A percentile compares a stretch with the other conserved stretches of the same genome.
Conservation (phyloP, 2,888 invertebrate genomes). For the Sarcophaga subvicina region DNA sequence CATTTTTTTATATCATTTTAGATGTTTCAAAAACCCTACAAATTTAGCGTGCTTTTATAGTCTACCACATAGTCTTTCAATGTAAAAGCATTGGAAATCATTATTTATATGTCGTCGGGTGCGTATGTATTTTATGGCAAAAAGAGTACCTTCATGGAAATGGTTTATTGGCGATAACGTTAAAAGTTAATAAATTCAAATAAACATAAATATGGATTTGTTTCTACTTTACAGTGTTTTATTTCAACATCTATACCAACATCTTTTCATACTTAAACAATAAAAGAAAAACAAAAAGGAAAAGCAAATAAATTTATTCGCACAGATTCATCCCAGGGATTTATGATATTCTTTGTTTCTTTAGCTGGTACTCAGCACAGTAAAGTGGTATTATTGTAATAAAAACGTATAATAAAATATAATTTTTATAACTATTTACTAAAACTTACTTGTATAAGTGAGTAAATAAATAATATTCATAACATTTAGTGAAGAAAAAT, state of each 20-base stretch:
- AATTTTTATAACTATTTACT: not conserved
- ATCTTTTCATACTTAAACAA: not conserved
- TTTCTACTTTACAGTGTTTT: conserved; percentile 12
- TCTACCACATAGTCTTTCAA: not conserved
- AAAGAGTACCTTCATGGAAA: conserved; percentile 11
- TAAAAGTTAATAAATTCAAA: conserved; percentile 70
- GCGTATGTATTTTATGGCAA: conserved; percentile 9
- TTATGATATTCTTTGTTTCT: conserved; percentile 17
- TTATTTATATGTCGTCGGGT: not conserved
- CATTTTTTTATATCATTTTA: no score
- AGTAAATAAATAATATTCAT: not conserved
- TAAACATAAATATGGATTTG: conserved; percentile 69
- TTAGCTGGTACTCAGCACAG: not conserved
- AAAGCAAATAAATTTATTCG: not conserved
- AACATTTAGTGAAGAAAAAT: no score
- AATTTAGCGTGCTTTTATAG: not conserved
- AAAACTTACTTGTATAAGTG: not conserved
- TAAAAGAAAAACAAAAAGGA: not conserved
- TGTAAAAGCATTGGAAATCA: not conserved
- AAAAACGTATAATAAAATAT: not conserved
- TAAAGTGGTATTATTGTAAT: not conserved
- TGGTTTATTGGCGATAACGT: conserved; percentile 49
- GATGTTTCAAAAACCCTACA: no score
- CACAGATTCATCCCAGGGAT: conserved; percentile 12
- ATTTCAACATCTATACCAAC: not conserved